Base-by-base conservation (phyloP, 2,888 invertebrate species). In the Pollenia griseotomentosa region DNA sequence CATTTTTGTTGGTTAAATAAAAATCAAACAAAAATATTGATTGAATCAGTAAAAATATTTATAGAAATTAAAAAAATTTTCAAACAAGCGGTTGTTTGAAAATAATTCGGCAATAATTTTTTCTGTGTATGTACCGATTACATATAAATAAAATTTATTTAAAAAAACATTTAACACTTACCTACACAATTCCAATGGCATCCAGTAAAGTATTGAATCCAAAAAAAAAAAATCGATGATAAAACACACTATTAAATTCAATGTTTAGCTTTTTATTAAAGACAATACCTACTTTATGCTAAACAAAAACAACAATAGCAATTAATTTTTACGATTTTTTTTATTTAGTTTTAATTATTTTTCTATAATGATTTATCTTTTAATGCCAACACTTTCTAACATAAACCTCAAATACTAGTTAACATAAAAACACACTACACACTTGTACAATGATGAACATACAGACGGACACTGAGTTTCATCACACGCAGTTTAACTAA, bases 361-460 rank as follows among this genome's bases (percentile, higher is more conserved):
- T 57, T 55, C 19, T 71, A 44, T 71, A 70, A 71, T 71, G 71
- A 71, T 71, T 71, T 71, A 55, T 55, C n/a, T 44, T 71, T 71
- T 57, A 57, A 71, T 71, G 55, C 44, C 63, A 63, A 63, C 63
- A 63, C 63, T 63, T 63, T 63, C 63, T 63, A 63, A 63, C 63
- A 44, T 44, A 44, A 59, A 40, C 33, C 14, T 40, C 40, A 59
- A 59, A 59, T 40, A 59, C 14, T 14, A 59, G 5, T 33, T 5
- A 14, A 59, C 59, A 59, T 2, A 19, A 14, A 59, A 8, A 33
- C 59, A 33, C 12, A 59, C 8, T 33, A 33, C 33, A 33, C 33
- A 33, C 33, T 33, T 33, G 33, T 1, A 6, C 4, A 33, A 6
- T 0, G 33, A 33, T 33, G 6, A 33, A 59, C 63, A 10, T 8